A percentile compares a stretch with the other conserved stretches of the same genome.
phyloP scores from a whole-genome alignment of 2,113 vertebrate species.

The Orthonyx spaldingii region DNA sequence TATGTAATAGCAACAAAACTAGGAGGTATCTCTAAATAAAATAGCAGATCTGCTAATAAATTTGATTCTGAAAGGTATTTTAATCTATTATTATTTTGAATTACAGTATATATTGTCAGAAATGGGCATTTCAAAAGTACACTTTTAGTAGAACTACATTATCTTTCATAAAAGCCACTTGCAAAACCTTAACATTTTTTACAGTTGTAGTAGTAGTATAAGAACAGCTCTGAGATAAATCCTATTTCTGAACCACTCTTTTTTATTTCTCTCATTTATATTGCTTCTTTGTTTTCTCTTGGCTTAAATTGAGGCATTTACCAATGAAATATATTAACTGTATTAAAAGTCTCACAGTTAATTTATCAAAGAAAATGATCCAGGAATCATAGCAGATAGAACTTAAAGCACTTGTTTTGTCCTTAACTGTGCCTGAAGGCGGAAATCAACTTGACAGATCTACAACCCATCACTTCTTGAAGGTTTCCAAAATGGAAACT shows the following conservation, averaged over 20 bases:
- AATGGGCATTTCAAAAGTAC: background rate
- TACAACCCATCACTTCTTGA: background rate
- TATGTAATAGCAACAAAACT: background rate
- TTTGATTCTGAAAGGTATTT: background rate
- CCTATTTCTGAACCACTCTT: background rate
- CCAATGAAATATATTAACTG: background rate
- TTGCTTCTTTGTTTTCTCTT: background rate
- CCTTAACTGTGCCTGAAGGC: background rate
- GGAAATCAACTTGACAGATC: background rate
- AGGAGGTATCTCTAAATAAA: background rate
- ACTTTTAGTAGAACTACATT: background rate
- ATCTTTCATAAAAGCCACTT: background rate
- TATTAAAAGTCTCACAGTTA: background rate
- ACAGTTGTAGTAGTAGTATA: background rate
- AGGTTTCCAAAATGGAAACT: background rate
- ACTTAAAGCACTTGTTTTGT: background rate
- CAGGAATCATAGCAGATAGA: background rate
- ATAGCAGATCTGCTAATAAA: background rate
- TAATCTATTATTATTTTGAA: background rate
- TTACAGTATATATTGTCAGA: background rate
- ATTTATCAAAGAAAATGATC: background rate
- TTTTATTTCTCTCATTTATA: background rate
- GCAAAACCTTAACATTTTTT: background rate
- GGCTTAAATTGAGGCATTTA: background rate
- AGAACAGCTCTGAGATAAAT: background rate